Evolutionary conservation across 64 coral and sea anemone genomes (phyloP).

Genomic region (Astreopora myriophthalma): DNA sequence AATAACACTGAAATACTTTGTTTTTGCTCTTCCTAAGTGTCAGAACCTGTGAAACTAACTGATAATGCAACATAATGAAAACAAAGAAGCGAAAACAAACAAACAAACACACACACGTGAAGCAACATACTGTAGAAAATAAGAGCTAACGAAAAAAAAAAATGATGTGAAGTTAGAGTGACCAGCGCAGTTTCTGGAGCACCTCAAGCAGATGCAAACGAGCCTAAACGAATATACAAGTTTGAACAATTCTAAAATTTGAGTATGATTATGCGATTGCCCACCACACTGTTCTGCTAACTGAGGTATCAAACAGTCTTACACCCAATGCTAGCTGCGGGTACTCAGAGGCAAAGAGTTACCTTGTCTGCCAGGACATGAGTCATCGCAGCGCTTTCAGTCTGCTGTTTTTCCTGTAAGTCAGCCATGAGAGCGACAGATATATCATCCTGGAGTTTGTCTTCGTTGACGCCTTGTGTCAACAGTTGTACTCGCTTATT

Average conservation of each 20-base stretch:
- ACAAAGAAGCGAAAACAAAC: background rate
- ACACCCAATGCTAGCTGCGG: background rate
- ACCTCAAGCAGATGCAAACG: too few relatives aligned
- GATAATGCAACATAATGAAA: background rate
- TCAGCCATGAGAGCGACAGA: slow-evolving; percentile 83
- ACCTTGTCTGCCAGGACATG: slow-evolving; percentile 90
- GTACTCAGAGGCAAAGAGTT: background rate
- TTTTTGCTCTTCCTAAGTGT: too few relatives aligned
- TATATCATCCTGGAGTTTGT: slow-evolving; percentile 77
- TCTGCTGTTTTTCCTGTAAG: slow-evolving; percentile 92
- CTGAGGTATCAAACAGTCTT: too few relatives aligned
- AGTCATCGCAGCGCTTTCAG: slow-evolving; percentile 82
- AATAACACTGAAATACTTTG: background rate
- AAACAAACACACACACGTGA: background rate
- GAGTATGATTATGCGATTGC: too few relatives aligned
- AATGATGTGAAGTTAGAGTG: too few relatives aligned
- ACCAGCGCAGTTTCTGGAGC: too few relatives aligned
- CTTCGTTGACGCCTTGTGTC: slow-evolving; percentile 63
- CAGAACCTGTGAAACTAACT: too few relatives aligned
- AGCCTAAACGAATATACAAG: too few relatives aligned
- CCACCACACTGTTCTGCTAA: too few relatives aligned
- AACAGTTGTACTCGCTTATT: slow-evolving; percentile 60
- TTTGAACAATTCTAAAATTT: too few relatives aligned
- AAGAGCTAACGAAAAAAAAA: too few relatives aligned
- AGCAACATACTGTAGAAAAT: too few relatives aligned